Percentiles rank a stretch among this genome's conserved stretches.
Conservation (phyloP, 2,797 vertebrate species). For the Echiichthys vipera region DNA sequence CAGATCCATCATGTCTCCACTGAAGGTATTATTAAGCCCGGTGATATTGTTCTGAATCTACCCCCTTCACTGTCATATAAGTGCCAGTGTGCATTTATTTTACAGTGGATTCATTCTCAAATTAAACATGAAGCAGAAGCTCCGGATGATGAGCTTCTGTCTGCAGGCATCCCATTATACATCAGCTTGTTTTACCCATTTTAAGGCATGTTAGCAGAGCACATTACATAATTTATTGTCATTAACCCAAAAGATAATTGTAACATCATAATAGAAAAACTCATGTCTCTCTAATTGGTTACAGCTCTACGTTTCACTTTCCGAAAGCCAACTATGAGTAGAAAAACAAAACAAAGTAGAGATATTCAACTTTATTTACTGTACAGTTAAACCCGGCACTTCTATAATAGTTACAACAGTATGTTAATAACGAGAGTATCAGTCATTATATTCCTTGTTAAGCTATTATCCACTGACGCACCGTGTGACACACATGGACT, state of each 20-base stretch:
- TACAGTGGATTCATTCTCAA: slow-evolving; percentile 18
- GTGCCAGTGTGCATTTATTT: slow-evolving; percentile 48
- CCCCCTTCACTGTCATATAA: slow-evolving; percentile 46
- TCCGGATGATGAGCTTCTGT: slow-evolving; percentile 33
- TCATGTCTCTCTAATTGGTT: neutral
- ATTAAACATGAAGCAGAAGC: slow-evolving; percentile 32
- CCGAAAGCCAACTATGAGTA: neutral
- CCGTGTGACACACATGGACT: slow-evolving; percentile 44
- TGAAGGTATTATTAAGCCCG: slow-evolving; percentile 42
- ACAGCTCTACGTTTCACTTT: neutral
- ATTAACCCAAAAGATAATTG: neutral
- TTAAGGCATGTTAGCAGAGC: neutral
- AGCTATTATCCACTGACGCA: slow-evolving; percentile 61
- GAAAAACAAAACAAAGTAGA: slow-evolving; percentile 8
- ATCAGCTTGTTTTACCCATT: neutral
- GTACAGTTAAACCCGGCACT: neutral
- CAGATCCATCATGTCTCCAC: slow-evolving; percentile 17
- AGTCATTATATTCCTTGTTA: slow-evolving; percentile 65
- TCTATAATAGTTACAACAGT: slow-evolving; percentile 21
- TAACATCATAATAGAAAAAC: neutral
- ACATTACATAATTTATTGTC: neutral
- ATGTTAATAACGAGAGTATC: slow-evolving; percentile 54
- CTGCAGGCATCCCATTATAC: slow-evolving; percentile 15
- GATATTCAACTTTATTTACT: slow-evolving; percentile 26
- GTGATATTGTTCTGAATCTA: slow-evolving; percentile 39